phyloP scores from a whole-genome alignment of 1,140 invertebrate genomes.

The Formica selysi region DNA sequence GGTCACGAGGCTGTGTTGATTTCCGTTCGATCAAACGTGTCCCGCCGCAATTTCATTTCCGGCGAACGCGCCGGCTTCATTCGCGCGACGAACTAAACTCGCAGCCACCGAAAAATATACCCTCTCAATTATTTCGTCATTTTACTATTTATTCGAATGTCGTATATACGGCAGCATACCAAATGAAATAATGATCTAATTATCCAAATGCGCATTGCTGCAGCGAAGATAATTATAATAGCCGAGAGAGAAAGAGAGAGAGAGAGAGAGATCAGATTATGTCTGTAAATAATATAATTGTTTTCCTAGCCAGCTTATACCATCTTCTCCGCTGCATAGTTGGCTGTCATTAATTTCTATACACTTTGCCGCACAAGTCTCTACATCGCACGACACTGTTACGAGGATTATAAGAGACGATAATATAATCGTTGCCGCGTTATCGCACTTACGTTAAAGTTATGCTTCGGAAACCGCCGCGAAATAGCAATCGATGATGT shows the following conservation, averaged over 20 bases:
- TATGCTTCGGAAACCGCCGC: conserved; percentile 30
- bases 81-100: conserved; percentile 28
- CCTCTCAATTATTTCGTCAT: conserved; percentile 51
- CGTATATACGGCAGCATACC: not conserved
- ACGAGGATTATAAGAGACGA: conserved; percentile 57
- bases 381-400: conserved; percentile 24
- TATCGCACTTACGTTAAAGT: conserved; percentile 39
- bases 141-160: not conserved
- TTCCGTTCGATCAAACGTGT: conserved; percentile 59
- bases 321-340: conserved; percentile 4
- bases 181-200: conserved; percentile 2
- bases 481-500: conserved; percentile 46
- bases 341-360: conserved; percentile 41
- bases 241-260: too few relatives aligned
- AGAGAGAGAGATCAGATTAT: not conserved
- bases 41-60: conserved; percentile 59
- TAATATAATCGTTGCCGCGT: conserved; percentile 50
- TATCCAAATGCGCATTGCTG: conserved; percentile 6
- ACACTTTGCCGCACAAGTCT: conserved; percentile 25
- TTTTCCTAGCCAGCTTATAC: conserved; percentile 8
- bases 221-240: conserved; percentile 6
- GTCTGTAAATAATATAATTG: conserved; percentile 4
- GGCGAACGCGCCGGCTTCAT: not conserved
- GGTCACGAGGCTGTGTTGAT: conserved; percentile 56
- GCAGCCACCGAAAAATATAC: conserved; percentile 30